Base-by-base conservation (phyloP, 2,797 vertebrate species). In the Cyclopterus lumpus region DNA sequence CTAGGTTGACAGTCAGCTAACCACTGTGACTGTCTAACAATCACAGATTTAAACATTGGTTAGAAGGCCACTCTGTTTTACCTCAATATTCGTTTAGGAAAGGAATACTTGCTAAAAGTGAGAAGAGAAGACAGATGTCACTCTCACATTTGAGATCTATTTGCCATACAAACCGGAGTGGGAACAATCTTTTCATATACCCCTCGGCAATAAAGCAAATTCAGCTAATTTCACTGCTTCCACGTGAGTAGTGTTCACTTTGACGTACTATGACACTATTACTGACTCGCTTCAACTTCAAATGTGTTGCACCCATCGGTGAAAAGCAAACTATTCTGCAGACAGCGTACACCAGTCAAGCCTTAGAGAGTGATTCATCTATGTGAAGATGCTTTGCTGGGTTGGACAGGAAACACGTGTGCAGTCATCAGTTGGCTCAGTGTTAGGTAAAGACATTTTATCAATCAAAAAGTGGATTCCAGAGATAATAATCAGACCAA, bases 261-360 rank as follows among this genome's bases (percentile, higher is more conserved):
- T 57, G 38, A 42, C 66, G 54, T 38, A 18, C 42, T 38, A 26
- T 61, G 49, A 76, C 36, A 16, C 32, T n/a, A 10, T 53, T 12
- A 55, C 32, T 12, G 18, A 40, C 6, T 34, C 67, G 30, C 55
- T 79, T 71, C n/a, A 22, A 53, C 20, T 22, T 68, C 22, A 68
- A 14, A 64, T 62, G 42, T 74, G 70, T 77, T 79, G 48, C 51
- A 61, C n/a, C 30, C 44, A 28, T 55, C 26, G n/a, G 20, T 65
- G 49, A 71, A 60, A 70, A 60, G 64, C 30, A 59, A 82, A 54
- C 71, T 80, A 20, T 82, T 77, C 32, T 69, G 70, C 77, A 82
- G 74, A 60, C 77, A 34, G 54, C 16, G 28, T 73, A 49, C 64
- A 59, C 54, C 55, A 30, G 44, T 75, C 49, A 61, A 69, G 42